phyloP scores from a whole-genome alignment of 2,888 invertebrate genomes.

The Hypomecis punctinalis region DNA sequence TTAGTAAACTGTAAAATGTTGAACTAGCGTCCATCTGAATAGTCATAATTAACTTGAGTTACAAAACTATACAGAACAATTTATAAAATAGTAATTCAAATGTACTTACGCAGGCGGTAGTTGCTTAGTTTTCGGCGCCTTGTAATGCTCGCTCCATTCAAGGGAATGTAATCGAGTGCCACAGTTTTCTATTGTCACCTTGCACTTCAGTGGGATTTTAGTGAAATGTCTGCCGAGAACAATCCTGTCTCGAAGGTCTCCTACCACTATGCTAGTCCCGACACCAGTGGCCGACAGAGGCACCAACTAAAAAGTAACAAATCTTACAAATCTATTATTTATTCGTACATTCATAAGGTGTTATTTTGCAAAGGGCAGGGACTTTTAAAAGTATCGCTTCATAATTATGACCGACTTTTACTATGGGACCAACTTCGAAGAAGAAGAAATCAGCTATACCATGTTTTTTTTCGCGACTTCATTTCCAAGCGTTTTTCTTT shows the following conservation, averaged over 20 bases:
- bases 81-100: not conserved
- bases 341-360: not conserved
- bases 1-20: too few relatives aligned
- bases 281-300: slow-evolving; percentile 85
- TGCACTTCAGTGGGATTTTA: slow-evolving; percentile 70
- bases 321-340: not conserved
- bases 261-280: slow-evolving; percentile 87
- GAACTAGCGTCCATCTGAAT: too few relatives aligned
- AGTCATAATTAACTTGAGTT: too few relatives aligned
- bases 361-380: too few relatives aligned
- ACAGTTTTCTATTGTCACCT: slow-evolving; percentile 82
- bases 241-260: slow-evolving; percentile 85
- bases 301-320: slow-evolving; percentile 45
- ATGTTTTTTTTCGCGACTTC: too few relatives aligned
- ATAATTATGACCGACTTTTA: too few relatives aligned
- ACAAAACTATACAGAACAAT: not conserved
- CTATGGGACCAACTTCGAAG: too few relatives aligned
- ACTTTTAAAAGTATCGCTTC: too few relatives aligned
- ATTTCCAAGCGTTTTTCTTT: too few relatives aligned
- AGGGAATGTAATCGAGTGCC: slow-evolving; percentile 82
- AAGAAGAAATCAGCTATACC: too few relatives aligned
- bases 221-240: slow-evolving; percentile 88
- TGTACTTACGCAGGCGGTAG: slow-evolving; percentile 57
- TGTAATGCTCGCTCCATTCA: slow-evolving; percentile 79
- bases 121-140: slow-evolving; percentile 71